A percentile compares a stretch with the other conserved stretches of the same genome.
Conservation (phyloP, 2,797 vertebrate genomes). For the Tachyglossus aculeatus region DNA sequence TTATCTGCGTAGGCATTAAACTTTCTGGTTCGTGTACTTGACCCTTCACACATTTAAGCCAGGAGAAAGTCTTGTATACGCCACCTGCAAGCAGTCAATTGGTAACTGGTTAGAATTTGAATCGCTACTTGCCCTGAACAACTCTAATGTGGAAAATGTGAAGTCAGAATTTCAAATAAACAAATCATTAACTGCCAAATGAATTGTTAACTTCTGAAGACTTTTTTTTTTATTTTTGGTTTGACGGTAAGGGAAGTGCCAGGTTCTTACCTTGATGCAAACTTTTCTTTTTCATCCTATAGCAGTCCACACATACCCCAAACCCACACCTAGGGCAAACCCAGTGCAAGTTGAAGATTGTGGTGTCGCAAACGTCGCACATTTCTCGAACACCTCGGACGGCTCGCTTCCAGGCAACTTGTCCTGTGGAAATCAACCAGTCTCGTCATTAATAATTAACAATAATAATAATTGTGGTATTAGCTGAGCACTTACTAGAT, state of each 20-base stretch:
- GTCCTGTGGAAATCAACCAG: too few relatives aligned
- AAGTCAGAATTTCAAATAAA: rapidly evolving
- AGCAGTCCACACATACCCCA: constrained; percentile 79
- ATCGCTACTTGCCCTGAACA: not conserved
- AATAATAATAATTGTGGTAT: too few relatives aligned
- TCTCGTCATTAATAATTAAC: too few relatives aligned
- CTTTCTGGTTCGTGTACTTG: constrained; percentile 79
- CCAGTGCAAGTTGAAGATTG: constrained; percentile 83
- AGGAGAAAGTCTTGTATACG: constrained; percentile 74
- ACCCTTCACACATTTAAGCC: constrained; percentile 81
- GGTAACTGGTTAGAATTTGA: not conserved
- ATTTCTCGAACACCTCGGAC: constrained; percentile 80
- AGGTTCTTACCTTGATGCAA: constrained; percentile 64
- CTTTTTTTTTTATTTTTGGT: rapidly evolving
- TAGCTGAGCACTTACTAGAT: too few relatives aligned
- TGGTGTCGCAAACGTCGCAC: constrained; percentile 82
- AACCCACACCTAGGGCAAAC: constrained; percentile 82
- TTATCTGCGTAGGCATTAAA: constrained; percentile 82
- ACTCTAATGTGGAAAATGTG: not conserved
- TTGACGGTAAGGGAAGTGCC: rapidly evolving
- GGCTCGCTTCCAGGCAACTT: constrained; percentile 81
- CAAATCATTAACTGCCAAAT: not conserved
- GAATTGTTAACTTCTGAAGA: not conserved
- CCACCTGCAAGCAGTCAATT: constrained; percentile 59
- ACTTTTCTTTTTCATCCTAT: constrained; percentile 76